A percentile compares a stretch with the other conserved stretches of the same genome.
Evolutionary conservation across 2,797 vertebrate genomes (phyloP).

Genomic region (Mycteria americana): DNA sequence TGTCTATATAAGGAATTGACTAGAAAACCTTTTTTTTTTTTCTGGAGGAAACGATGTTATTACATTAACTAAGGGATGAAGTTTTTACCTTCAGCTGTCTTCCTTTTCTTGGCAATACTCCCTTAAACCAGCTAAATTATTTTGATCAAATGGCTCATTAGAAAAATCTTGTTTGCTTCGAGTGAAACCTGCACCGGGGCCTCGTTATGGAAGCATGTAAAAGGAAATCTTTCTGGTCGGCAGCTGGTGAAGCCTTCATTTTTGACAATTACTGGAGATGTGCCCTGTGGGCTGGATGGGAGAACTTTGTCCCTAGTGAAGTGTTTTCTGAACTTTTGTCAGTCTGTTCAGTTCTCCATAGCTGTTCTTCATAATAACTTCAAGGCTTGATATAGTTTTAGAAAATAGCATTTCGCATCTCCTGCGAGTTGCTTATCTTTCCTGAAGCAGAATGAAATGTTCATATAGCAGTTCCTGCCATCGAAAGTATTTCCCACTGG

Average conservation of each 20-base stretch:
- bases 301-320: slow-evolving; percentile 18
- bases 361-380: slow-evolving; percentile 43
- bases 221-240: neutral
- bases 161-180: neutral
- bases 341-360: slow-evolving; percentile 18
- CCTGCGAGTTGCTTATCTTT: slow-evolving; percentile 55
- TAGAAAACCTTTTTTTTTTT: neutral
- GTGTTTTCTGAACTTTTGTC: slow-evolving; percentile 46
- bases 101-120: neutral
- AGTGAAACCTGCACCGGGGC: neutral
- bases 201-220: neutral
- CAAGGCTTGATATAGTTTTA: slow-evolving; percentile 36
- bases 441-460: slow-evolving; percentile 57
- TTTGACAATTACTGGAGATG: slow-evolving; percentile 23
- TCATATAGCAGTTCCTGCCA: slow-evolving; percentile 40
- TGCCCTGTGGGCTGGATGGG: neutral
- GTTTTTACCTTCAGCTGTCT: neutral
- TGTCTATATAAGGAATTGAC: neutral
- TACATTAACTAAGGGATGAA: neutral
- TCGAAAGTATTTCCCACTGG: slow-evolving; percentile 49
- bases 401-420: slow-evolving; percentile 55
- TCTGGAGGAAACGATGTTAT: neutral
- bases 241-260: slow-evolving; percentile 26
- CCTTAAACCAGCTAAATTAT: neutral
- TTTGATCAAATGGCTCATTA: slow-evolving; percentile 7